Evolutionary conservation across 1,140 invertebrate species (phyloP).

Genomic region (Anastatus disparis): DNA sequence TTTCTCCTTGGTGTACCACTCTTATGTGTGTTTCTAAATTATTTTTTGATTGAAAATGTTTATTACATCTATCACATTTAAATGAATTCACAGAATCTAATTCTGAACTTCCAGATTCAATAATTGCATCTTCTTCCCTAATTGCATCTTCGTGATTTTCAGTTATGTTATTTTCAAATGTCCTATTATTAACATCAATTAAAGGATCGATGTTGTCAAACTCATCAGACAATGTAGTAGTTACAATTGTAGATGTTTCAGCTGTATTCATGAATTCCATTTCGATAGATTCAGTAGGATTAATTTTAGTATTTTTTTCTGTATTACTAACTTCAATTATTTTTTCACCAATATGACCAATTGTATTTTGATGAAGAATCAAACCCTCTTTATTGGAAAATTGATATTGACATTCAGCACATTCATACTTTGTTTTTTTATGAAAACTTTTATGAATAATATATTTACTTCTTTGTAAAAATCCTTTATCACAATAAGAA

Average conservation of each 20-base stretch:
- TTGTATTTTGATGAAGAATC: constrained; percentile 67
- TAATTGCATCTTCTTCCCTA: not conserved
- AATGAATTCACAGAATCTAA: constrained; percentile 47
- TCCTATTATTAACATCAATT: constrained; percentile 13
- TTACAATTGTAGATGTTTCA: not conserved
- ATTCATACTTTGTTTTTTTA: constrained; percentile 68
- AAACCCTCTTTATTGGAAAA: constrained; percentile 66
- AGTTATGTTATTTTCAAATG: constrained; percentile 21
- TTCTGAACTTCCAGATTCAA: no score
- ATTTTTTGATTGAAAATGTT: constrained; percentile 69
- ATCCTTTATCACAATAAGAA: constrained; percentile 68
- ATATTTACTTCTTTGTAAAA: constrained; percentile 67
- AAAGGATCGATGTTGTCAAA: no score
- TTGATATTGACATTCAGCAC: constrained; percentile 63
- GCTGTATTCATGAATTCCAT: not conserved
- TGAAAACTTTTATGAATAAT: constrained; percentile 63
- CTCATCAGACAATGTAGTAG: not conserved
- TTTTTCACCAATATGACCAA: constrained; percentile 64
- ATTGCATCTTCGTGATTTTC: not conserved
- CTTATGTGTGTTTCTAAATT: constrained; percentile 70
- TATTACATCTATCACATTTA: constrained; percentile 69
- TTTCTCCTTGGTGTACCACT: constrained; percentile 67
- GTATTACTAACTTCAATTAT: constrained; percentile 52
- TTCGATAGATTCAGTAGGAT: not conserved
- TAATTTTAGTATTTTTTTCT: constrained; percentile 7